phyloP scores from a whole-genome alignment of 2,113 vertebrate species.

The Procavia capensis region DNA sequence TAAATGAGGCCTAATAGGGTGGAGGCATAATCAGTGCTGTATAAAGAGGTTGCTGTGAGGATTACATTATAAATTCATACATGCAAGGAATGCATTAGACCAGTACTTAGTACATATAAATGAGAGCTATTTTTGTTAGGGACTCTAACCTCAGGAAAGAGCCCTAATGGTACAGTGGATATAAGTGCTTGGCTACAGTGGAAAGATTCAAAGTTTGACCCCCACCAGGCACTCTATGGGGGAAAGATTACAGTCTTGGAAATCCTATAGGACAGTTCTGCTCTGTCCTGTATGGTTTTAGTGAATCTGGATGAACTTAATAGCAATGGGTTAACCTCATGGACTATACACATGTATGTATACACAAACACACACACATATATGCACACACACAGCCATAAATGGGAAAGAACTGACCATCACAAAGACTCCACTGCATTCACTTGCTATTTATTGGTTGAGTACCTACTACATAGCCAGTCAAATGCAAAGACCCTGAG shows the following conservation, averaged over 20 bases:
- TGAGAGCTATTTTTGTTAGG: conserved; percentile 22
- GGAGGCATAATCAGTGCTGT: conserved; percentile 40
- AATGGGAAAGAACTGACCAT: not conserved
- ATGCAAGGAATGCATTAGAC: conserved; percentile 38
- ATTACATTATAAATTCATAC: conserved; percentile 54
- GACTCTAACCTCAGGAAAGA: not conserved
- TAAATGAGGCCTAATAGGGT: conserved; percentile 45
- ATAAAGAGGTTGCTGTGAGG: conserved; percentile 4
- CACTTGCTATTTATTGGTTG: not conserved
- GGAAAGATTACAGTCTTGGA: not conserved
- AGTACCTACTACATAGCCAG: not conserved
- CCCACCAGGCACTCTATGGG: not conserved
- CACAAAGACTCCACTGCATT: not conserved
- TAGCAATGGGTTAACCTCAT: not conserved
- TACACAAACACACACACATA: not conserved
- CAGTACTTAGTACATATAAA: conserved; percentile 19
- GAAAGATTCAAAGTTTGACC: not conserved
- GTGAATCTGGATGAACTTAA: not conserved
- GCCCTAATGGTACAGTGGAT: not conserved
- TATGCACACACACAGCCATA: no score
- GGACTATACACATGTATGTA: not conserved
- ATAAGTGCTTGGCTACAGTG: not conserved
- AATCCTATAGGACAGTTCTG: not conserved
- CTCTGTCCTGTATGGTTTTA: not conserved
- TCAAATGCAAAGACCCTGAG: not conserved